phyloP scores from a whole-genome alignment of 2,797 vertebrate species.

The Acipenser transmontanus region DNA sequence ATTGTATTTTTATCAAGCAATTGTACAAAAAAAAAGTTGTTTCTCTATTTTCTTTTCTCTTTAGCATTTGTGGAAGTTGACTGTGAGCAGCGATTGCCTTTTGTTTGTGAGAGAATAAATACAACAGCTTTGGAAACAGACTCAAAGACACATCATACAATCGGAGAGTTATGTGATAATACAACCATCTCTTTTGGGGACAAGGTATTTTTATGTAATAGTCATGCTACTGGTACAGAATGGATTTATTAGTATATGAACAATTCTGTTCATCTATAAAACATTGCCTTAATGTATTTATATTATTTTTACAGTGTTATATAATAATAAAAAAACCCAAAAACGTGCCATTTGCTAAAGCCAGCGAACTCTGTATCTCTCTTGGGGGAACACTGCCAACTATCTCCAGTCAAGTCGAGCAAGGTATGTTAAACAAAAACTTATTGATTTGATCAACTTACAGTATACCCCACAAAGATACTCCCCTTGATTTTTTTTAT shows the following conservation, averaged over 20 bases:
- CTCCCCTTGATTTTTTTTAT: too few relatives aligned
- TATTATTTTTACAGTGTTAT: conserved; percentile 74
- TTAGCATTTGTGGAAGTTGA: too few relatives aligned
- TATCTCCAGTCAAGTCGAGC: conserved; percentile 77
- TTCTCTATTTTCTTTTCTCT: too few relatives aligned
- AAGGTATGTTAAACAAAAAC: conserved; percentile 61
- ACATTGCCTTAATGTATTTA: conserved; percentile 7
- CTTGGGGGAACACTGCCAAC: conserved; percentile 72
- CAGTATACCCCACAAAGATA: too few relatives aligned
- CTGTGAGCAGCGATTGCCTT: conserved; percentile 54
- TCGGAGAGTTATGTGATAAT: conserved; percentile 53
- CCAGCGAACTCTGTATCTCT: conserved; percentile 61
- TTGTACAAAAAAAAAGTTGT: too few relatives aligned
- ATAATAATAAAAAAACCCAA: conserved; percentile 35
- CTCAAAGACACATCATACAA: conserved; percentile 48
- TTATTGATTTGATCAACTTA: too few relatives aligned
- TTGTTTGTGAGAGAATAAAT: conserved; percentile 83
- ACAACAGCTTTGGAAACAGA: conserved; percentile 70
- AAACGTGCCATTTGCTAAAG: conserved; percentile 50
- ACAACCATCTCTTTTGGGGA: conserved; percentile 63
- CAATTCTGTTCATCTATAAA: too few relatives aligned
- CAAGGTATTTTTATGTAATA: conserved; percentile 64
- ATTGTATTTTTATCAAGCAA: too few relatives aligned
- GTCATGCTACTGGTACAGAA: too few relatives aligned
- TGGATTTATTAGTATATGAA: too few relatives aligned